Evolutionary conservation across 2,113 vertebrate species (phyloP), one percentile per base, ranked within the genome.

Genomic region (Tachysurus vachellii): DNA sequence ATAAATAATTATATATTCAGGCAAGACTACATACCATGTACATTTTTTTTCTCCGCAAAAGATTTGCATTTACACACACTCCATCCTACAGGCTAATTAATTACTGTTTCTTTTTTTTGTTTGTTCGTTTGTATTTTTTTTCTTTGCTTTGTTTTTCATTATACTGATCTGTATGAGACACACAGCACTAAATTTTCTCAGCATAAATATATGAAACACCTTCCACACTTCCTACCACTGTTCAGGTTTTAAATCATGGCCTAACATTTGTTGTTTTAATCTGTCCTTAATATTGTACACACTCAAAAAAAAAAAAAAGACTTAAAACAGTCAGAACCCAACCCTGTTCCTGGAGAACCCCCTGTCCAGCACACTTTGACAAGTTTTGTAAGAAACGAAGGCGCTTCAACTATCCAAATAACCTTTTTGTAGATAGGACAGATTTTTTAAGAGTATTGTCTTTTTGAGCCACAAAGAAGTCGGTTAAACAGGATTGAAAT

Each of bases 221-320:
- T 36, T 59, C 54, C 31, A 26, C 21, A 14, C 6, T 59, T 21
- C 42, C 10, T 0, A 59, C 28, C 17, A 36, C 28, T 57, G 19
- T 80, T 80, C 28, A 56, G 76, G 16, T 56, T 80, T 80, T 17
- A 80, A 36, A 14, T 54, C 76, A 50, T 36, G 73, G 73, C n/a
- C 47, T 54, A 23, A 23, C 70, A 44, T 8, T 71, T 71, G 68
- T 42, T 28, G 47, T n/a, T 77, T 77, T 54, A 47, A 44, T 9
- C 10, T 16, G 16, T 70, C 13, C 4, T n/a, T 53, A 14, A 73
- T 57, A 62, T 59, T 17, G 14, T 76, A 59, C 2, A 6, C 2
- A 9, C 9, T 21, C 1, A 61, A 2, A 3, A 3, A 50, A 50
- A 50, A 9, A n/a, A 64, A 64, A 11, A 28, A 17, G 47, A 50